Base-by-base conservation (phyloP, 2,888 invertebrate species). In the Andrena bicolor region DNA sequence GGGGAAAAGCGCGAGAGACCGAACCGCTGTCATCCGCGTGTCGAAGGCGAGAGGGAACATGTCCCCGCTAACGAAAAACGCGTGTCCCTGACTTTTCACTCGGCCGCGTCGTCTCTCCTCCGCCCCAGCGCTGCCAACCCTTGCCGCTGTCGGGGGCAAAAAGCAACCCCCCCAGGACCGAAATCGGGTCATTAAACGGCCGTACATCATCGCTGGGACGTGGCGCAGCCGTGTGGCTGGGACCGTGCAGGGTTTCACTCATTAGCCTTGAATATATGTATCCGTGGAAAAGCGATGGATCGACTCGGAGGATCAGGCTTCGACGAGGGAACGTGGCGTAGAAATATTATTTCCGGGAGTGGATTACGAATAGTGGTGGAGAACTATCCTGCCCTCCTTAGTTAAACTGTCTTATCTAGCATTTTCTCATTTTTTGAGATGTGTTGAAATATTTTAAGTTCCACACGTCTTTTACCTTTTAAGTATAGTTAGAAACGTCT, bases 131-230 rank as follows among this genome's bases (percentile, higher is more conserved):
- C 56, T 4, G 53, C 65, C 84, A 88, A 89, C 91, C 91, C 89
- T 91, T 90, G 87, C 89, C 83, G 82, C 58, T n/a, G 41, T 6
- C 41, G 65, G 72, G 16, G 65, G 75, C 88, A 91, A 91, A 91
- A 91, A 91, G 78, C 88, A 88, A 78, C 83, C 90, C 90, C 90
- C 20, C 20, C 13, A 65, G 65, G 84, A 84, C 82, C 80, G 87
- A 91, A 92, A 92, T 89, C 90, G 91, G 91, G 90, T 93, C 93
- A 93, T 94, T 94, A 94, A 93, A 93, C 89, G 90, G 88, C 91
- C 92, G 93, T 94, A 92, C 92, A 93, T 94, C 93, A 93, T 93
- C 90, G 87, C 86, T n/a, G 88, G 82, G 89, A 91, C 89, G 86
- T 88, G 78, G 56, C 81, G 71, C 63, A 65, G 80, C 73, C 73